Percentiles rank a stretch among this genome's conserved stretches.
phyloP scores from a whole-genome alignment of 2,888 invertebrate species.

The Sisyra nigra region DNA sequence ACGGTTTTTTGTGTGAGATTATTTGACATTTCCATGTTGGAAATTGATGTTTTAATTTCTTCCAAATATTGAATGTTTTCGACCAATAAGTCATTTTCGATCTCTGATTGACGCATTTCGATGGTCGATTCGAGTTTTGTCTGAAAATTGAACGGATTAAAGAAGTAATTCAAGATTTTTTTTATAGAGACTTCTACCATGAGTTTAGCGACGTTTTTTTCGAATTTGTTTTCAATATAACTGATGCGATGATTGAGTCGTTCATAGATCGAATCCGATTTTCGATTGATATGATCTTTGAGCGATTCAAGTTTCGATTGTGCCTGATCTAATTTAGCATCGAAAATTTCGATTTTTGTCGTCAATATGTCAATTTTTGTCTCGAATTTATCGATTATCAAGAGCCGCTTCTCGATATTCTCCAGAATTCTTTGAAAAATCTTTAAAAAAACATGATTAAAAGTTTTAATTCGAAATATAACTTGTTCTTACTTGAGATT shows the following conservation, averaged over 20 bases:
- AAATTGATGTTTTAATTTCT: too few relatives aligned
- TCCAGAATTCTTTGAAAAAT: slow-evolving; percentile 21
- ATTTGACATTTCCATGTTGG: too few relatives aligned
- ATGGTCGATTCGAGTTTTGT: too few relatives aligned
- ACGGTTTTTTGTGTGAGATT: too few relatives aligned
- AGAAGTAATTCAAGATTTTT: too few relatives aligned
- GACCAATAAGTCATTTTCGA: too few relatives aligned
- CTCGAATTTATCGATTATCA: slow-evolving; percentile 23
- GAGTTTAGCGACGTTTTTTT: slow-evolving; percentile 22
- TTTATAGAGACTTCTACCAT: slow-evolving; percentile 18
- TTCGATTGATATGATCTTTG: slow-evolving; percentile 24
- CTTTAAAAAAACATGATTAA: slow-evolving; percentile 16
- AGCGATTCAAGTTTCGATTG: slow-evolving; percentile 26
- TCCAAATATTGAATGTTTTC: too few relatives aligned
- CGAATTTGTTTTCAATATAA: slow-evolving; percentile 25
- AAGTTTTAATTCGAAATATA: neutral
- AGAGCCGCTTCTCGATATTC: slow-evolving; percentile 26
- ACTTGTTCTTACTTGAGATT: too few relatives aligned
- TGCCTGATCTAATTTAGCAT: too few relatives aligned
- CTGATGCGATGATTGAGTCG: slow-evolving; percentile 24
- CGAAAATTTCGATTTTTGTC: slow-evolving; percentile 21
- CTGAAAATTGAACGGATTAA: too few relatives aligned
- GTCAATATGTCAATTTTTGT: slow-evolving; percentile 24
- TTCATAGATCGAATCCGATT: slow-evolving; percentile 28
- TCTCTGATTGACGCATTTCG: too few relatives aligned